Evolutionary conservation across 1,140 invertebrate genomes (phyloP).

Genomic region (Drosophila equinoxialis): DNA sequence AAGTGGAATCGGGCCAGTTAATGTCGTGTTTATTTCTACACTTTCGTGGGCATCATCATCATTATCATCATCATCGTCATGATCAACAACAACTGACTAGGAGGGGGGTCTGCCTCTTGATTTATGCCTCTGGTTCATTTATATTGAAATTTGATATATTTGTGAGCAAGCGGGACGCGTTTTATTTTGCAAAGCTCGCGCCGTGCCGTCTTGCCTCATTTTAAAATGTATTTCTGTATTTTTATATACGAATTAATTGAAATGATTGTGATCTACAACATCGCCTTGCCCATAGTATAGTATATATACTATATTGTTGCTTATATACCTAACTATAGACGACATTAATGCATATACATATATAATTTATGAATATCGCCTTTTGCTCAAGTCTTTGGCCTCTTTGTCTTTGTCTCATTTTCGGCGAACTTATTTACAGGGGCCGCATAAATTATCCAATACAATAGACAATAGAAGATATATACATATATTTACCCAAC

Average conservation of each 20-base stretch:
- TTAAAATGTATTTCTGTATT: conserved; percentile 62
- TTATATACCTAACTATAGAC: conserved; percentile 21
- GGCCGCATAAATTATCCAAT: conserved; percentile 67
- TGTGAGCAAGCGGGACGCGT: conserved; percentile 53
- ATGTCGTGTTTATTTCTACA: conserved; percentile 62
- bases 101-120: conserved; percentile 46
- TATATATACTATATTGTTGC: conserved; percentile 23
- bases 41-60: conserved; percentile 43
- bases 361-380: conserved; percentile 63
- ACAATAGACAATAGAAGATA: conserved; percentile 56
- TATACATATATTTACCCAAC: neutral
- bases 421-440: conserved; percentile 47
- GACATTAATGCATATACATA: conserved; percentile 24
- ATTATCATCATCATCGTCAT: neutral
- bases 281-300: conserved; percentile 40
- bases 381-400: conserved; percentile 47
- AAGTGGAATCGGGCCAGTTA: conserved; percentile 28
- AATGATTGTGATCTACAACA: conserved; percentile 82
- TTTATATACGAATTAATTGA: conserved; percentile 79
- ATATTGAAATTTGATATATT: conserved; percentile 81
- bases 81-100: neutral
- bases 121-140: conserved; percentile 75
- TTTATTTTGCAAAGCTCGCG: conserved; percentile 72
- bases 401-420: conserved; percentile 67
- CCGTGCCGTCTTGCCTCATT: conserved; percentile 49